A percentile compares a stretch with the other conserved stretches of the same genome.
These are phyloP conservation scores for Ptychobarbus kaznakovi DNA, from an alignment of 2,797 vertebrate genomes.

Conservation along the genomic window DNA sequence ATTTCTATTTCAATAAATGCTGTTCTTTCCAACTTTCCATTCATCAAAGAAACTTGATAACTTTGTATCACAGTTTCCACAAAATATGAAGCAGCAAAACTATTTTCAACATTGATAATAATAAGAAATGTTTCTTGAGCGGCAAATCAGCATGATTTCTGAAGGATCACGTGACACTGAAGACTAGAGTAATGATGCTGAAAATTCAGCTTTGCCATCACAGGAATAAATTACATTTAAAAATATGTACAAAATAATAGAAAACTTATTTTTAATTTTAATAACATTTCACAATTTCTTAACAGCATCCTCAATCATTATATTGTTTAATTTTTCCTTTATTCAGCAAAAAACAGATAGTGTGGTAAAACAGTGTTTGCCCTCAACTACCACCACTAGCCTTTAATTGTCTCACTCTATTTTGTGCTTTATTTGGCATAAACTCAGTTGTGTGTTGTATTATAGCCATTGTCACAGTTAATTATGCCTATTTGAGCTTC, in stretches of 20 bases:
- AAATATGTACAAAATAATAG: neutral
- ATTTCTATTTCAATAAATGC: neutral
- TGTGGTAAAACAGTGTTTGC: neutral
- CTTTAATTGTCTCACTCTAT: slow-evolving; percentile 61
- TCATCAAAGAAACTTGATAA: neutral
- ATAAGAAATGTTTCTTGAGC: neutral
- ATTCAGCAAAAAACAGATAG: neutral
- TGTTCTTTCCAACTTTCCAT: neutral
- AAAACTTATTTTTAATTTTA: neutral
- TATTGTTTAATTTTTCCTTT: neutral
- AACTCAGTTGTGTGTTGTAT: slow-evolving; percentile 35
- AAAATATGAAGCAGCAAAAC: neutral
- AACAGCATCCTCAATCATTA: neutral
- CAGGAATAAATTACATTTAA: neutral
- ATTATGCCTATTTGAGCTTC: slow-evolving; percentile 55
- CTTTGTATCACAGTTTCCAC: neutral
- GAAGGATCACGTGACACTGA: neutral
- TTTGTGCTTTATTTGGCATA: slow-evolving; percentile 32
- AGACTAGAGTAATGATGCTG: neutral
- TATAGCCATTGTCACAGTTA: slow-evolving; percentile 32
- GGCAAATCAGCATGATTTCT: neutral
- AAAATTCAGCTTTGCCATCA: neutral
- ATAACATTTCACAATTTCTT: neutral
- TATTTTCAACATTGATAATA: neutral
- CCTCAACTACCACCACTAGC: slow-evolving; percentile 36